phyloP scores from a whole-genome alignment of 2,888 invertebrate species.

The Apodemia duryi region DNA sequence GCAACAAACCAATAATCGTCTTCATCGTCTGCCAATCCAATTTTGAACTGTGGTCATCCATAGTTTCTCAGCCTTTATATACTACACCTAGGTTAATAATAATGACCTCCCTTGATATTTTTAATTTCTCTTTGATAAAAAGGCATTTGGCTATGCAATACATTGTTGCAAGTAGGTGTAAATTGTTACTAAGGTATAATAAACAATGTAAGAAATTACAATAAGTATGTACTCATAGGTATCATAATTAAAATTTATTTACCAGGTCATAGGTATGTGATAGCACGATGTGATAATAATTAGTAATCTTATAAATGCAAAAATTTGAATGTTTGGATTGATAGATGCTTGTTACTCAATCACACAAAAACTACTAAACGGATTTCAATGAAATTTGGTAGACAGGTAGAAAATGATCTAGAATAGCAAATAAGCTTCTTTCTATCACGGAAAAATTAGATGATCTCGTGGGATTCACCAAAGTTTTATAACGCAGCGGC shows the following conservation, averaged over 20 bases:
- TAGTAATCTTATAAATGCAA: too few species aligned
- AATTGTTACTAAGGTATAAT: neutral
- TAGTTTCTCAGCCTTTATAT: constrained; percentile 4
- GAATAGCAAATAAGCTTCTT: too few species aligned
- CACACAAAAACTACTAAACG: too few species aligned
- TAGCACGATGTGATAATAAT: neutral
- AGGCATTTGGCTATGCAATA: neutral
- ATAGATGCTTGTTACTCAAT: too few species aligned
- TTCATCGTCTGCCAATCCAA: constrained; percentile 29
- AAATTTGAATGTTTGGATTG: too few species aligned
- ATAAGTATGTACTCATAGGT: neutral
- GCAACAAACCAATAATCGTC: constrained; percentile 28
- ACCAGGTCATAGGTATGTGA: neutral
- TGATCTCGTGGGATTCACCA: too few species aligned
- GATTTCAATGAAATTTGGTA: too few species aligned
- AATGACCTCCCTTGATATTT: constrained; percentile 10
- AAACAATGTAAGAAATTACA: neutral
- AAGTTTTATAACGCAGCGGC: too few species aligned
- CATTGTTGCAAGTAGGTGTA: constrained; percentile 7
- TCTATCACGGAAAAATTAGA: too few species aligned
- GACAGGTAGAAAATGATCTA: too few species aligned
- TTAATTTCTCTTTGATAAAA: constrained; percentile 13
- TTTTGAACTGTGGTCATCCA: neutral
- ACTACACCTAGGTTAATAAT: neutral
- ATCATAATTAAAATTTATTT: neutral